These are phyloP conservation scores for Chondrilla cf. caribensis DNA, from an alignment of 37 sponge, comb jelly and placozoan species.

Conservation along the genomic window DNA sequence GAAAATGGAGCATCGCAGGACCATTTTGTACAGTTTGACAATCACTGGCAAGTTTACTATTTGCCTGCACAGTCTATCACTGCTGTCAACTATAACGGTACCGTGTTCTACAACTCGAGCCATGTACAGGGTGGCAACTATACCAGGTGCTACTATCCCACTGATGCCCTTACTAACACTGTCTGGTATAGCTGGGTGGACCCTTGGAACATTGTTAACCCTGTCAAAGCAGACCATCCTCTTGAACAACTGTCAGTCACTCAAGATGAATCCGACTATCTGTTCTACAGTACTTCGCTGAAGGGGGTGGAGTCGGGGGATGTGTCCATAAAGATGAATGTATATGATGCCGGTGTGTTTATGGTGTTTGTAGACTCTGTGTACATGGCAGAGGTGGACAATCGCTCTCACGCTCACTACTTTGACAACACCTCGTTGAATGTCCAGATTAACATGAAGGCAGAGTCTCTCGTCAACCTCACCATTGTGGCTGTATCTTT, in stretches of 20 bases:
- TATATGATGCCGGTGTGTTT: conserved; percentile 1
- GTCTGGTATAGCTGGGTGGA: conserved; percentile 11
- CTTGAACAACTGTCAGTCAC: conserved; percentile 44
- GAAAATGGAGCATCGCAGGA: conserved; percentile 16
- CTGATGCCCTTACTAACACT: not conserved
- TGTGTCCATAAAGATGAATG: not conserved
- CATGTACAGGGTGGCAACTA: conserved; percentile 3
- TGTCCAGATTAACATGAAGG: not conserved
- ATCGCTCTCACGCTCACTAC: not conserved
- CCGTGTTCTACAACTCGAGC: conserved; percentile 11
- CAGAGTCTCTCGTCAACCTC: not conserved
- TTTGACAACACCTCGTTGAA: not conserved
- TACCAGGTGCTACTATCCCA: not conserved
- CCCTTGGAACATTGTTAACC: not conserved
- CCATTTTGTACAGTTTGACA: not conserved
- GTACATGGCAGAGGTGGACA: not conserved
- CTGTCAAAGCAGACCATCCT: not conserved
- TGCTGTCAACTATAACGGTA: not conserved
- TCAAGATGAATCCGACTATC: conserved; percentile 29
- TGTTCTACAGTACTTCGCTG: conserved; percentile 32
- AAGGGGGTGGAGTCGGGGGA: not conserved
- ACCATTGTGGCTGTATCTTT: conserved; percentile 31
- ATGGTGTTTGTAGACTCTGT: conserved; percentile 30
- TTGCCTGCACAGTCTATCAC: not conserved
- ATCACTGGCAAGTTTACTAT: not conserved